Percentiles rank a stretch among this genome's conserved stretches.
These are phyloP conservation scores for Caenorhabditis panamensis DNA, from an alignment of 2,888 invertebrate species.

Conservation along the genomic window DNA sequence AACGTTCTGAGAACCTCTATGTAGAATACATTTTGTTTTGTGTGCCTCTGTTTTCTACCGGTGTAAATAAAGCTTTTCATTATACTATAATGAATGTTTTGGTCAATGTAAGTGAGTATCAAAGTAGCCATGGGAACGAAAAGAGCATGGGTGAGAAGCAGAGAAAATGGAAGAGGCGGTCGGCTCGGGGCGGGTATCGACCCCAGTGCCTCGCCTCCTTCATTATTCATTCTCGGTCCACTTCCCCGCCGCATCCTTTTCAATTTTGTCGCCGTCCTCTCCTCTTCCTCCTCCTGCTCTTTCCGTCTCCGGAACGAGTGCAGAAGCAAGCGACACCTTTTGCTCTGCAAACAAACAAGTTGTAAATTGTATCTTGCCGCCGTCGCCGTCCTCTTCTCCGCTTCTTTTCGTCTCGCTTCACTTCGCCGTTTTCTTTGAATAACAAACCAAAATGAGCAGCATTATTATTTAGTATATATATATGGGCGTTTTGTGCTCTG, in stretches of 20 bases:
- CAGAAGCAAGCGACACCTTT: constrained; percentile 20
- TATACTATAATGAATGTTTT: too few species aligned
- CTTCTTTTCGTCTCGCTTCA: neutral
- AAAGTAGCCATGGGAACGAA: constrained; percentile 21
- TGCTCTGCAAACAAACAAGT: constrained; percentile 47
- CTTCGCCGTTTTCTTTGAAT: neutral
- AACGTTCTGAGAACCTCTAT: too few species aligned
- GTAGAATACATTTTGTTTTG: too few species aligned
- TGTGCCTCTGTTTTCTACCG: neutral
- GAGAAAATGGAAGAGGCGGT: neutral
- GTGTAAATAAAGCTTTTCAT: neutral
- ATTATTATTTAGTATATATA: neutral
- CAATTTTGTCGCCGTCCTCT: constrained; percentile 14
- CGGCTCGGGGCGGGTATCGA: constrained; percentile 24
- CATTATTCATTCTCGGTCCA: constrained; percentile 43
- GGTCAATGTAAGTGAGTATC: neutral
- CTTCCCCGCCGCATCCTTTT: constrained; percentile 22
- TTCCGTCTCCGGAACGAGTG: constrained; percentile 15
- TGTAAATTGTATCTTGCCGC: constrained; percentile 38
- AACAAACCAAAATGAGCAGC: neutral
- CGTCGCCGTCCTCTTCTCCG: neutral
- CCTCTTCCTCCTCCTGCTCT: constrained; percentile 15
- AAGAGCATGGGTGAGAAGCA: neutral
- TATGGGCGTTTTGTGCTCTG: neutral
- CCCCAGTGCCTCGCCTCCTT: constrained; percentile 9